Evolutionary conservation across 2,113 vertebrate genomes (phyloP).

Genomic region (Procavia capensis): DNA sequence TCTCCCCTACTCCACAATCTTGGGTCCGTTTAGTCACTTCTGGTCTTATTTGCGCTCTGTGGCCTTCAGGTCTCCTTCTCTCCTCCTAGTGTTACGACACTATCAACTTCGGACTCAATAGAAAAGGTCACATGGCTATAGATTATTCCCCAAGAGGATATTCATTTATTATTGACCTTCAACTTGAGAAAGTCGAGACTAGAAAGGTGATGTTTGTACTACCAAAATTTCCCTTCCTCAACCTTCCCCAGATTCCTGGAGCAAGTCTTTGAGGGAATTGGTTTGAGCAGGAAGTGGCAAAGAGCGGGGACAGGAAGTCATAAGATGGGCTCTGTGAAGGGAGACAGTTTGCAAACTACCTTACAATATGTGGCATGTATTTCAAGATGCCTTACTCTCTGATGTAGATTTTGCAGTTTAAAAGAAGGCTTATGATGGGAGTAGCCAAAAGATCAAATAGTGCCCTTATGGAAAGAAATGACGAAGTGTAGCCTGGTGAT

Average conservation of each 20-base stretch:
- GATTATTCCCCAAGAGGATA: constrained; percentile 44
- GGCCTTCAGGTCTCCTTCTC: constrained; percentile 2
- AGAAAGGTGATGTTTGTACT: constrained; percentile 44
- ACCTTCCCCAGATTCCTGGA: neutral
- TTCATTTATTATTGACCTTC: constrained; percentile 60
- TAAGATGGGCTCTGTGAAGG: neutral
- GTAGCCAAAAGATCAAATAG: neutral
- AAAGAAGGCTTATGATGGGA: neutral
- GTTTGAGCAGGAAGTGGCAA: neutral
- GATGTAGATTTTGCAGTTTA: constrained; percentile 26
- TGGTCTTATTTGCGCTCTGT: constrained; percentile 41
- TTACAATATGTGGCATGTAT: neutral
- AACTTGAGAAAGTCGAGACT: constrained; percentile 48
- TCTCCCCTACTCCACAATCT: neutral
- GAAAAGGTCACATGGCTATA: constrained; percentile 40
- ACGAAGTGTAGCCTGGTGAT: neutral
- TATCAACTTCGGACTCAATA: neutral
- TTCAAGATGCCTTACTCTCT: neutral
- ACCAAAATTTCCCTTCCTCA: neutral
- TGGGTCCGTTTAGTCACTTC: neutral
- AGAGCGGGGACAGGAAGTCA: neutral
- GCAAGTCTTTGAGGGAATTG: constrained; percentile 6
- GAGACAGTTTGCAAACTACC: constrained; percentile 14
- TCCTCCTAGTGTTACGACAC: neutral
- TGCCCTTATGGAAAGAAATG: neutral